phyloP scores from a whole-genome alignment of 2,113 vertebrate genomes.

The Tautogolabrus adspersus region DNA sequence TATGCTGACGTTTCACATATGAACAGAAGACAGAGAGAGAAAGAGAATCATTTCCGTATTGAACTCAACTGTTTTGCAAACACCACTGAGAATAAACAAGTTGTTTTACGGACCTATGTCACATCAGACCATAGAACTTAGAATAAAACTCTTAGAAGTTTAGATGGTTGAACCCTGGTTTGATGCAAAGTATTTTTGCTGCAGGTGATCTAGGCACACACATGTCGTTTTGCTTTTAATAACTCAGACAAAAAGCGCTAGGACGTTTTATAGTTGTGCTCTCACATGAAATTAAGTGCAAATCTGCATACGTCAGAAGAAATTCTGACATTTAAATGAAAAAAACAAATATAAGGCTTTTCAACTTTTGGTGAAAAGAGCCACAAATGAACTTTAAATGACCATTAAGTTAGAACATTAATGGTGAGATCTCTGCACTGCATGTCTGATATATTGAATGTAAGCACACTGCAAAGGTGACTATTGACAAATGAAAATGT shows the following conservation, averaged over 20 bases:
- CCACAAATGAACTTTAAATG: too few species aligned
- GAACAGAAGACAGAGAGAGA: too few species aligned
- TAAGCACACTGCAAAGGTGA: constrained; percentile 4
- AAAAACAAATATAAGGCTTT: neutral
- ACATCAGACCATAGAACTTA: too few species aligned
- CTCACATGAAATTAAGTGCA: too few species aligned
- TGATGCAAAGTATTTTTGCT: too few species aligned
- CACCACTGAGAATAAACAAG: neutral
- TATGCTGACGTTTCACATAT: too few species aligned
- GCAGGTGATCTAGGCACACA: neutral
- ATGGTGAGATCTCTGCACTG: neutral
- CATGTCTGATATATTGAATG: neutral
- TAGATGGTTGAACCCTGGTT: neutral
- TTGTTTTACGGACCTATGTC: neutral
- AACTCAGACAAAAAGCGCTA: too few species aligned
- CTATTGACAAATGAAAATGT: constrained; percentile 5
- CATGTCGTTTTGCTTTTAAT: too few species aligned
- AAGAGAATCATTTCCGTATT: too few species aligned
- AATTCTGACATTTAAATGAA: neutral
- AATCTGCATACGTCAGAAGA: neutral
- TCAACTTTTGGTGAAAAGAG: neutral
- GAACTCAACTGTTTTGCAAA: neutral
- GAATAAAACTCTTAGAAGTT: neutral
- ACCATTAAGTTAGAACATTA: too few species aligned
- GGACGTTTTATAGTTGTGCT: too few species aligned